phyloP scores from a whole-genome alignment of 37 sponge, comb jelly and placozoan species.

The Aplysina aerophoba region DNA sequence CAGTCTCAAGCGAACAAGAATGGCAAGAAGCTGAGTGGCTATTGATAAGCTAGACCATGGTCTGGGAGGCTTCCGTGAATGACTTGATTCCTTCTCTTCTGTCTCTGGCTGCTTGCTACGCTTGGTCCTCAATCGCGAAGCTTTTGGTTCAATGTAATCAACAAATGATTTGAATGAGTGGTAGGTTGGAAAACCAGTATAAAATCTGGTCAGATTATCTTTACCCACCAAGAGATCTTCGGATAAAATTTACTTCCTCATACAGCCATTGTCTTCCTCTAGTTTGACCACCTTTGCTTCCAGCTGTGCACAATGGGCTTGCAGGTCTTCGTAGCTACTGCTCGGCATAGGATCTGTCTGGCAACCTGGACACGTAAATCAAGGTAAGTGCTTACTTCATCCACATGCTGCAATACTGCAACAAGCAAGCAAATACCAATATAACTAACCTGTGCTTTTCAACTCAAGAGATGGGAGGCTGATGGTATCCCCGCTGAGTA shows the following conservation, averaged over 20 bases:
- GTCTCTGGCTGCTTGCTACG: slow-evolving; percentile 7
- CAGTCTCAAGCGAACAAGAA: slow-evolving; percentile 33
- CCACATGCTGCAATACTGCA: not conserved
- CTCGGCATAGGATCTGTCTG: too few relatives aligned
- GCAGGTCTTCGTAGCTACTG: slow-evolving; percentile 28
- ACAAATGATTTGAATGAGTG: slow-evolving; percentile 34
- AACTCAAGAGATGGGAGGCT: slow-evolving; percentile 29
- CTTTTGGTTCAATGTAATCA: slow-evolving; percentile 53
- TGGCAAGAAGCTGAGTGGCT: slow-evolving; percentile 32
- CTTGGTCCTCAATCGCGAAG: slow-evolving; percentile 21
- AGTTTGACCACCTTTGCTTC: slow-evolving; percentile 34
- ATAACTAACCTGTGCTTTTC: slow-evolving; percentile 27
- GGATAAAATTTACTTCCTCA: slow-evolving; percentile 22
- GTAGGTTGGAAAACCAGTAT: slow-evolving; percentile 49
- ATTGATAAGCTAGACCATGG: slow-evolving; percentile 4
- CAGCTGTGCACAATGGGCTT: slow-evolving; percentile 20
- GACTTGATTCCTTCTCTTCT: not conserved
- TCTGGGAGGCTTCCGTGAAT: not conserved
- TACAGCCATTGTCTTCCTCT: slow-evolving; percentile 2
- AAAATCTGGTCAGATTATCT: slow-evolving; percentile 45
- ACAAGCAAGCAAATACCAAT: slow-evolving; percentile 18
- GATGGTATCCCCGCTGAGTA: not conserved
- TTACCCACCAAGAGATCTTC: slow-evolving; percentile 18
- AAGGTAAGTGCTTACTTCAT: not conserved
- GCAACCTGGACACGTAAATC: slow-evolving; percentile 28